Evolutionary conservation across 2,888 invertebrate species (phyloP).

Genomic region (Myathropa florea): DNA sequence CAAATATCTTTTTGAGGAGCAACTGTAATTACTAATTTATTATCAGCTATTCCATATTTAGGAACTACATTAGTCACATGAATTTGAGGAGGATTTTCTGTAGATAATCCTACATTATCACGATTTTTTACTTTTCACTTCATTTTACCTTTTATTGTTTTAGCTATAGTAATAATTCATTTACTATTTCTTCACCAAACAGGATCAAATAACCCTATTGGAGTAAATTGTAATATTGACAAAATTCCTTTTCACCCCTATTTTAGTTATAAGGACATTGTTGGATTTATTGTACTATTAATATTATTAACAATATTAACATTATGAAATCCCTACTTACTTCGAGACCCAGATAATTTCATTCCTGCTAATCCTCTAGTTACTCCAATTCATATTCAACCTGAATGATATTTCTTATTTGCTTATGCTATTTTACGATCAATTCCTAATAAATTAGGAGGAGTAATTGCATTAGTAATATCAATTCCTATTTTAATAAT

Average conservation of each 20-base stretch:
- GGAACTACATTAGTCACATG: slow-evolving; percentile 85
- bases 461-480: slow-evolving; percentile 82
- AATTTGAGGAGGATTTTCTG: slow-evolving; percentile 89
- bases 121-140: slow-evolving; percentile 89
- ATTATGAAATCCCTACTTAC: slow-evolving; percentile 83
- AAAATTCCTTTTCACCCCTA: slow-evolving; percentile 87
- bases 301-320: slow-evolving; percentile 82
- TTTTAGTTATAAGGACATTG: slow-evolving; percentile 85
- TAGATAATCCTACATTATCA: slow-evolving; percentile 88
- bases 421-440: slow-evolving; percentile 91
- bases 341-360: slow-evolving; percentile 89
- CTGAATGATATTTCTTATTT: slow-evolving; percentile 92
- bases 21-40: slow-evolving; percentile 88
- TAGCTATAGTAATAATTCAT: slow-evolving; percentile 84
- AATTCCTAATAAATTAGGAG: slow-evolving; percentile 90
- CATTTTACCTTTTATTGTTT: slow-evolving; percentile 86
- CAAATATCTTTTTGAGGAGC: slow-evolving; percentile 92
- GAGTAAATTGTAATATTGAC: slow-evolving; percentile 84
- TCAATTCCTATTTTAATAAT: slow-evolving; percentile 86
- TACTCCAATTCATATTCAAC: slow-evolving; percentile 89
- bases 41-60: slow-evolving; percentile 87
- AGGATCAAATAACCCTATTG: slow-evolving; percentile 86
- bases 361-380: slow-evolving; percentile 81
- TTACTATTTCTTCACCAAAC: slow-evolving; percentile 85
- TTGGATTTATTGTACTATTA: slow-evolving; percentile 84